Evolutionary conservation across 1,140 invertebrate species (phyloP), one percentile per base, ranked within the genome.

Genomic region (Aphidius gifuensis): DNA sequence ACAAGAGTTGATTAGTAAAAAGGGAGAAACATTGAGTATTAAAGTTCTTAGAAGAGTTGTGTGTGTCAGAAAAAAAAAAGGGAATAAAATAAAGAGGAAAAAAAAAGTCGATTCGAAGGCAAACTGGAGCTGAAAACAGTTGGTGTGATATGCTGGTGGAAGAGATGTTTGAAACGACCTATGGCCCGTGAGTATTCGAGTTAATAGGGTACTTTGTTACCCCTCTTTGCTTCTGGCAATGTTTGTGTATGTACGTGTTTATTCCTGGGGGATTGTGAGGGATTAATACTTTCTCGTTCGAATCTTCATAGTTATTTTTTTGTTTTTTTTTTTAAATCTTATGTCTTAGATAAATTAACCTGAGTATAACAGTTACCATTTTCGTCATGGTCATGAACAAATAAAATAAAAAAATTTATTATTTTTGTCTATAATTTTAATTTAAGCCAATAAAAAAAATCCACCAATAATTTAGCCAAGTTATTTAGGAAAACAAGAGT

Each of bases 221-320:
- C 50, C 64, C 60, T 6, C 9, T 32, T 32, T 3, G 23, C 23
- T 32, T 32, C 23, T 32, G 23, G 23, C 23, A 32, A 32, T 32
- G 23, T 32, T 32, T 32, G 23, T 32, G 23, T 49, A 49, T 6
- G 50, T 51, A 51, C 50, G 21, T 23, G 50, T 55, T 63, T 64
- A 63, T 54, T 64, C 67, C 60, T 54, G 46, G 21, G 64, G 65
- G 65, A 66, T 67, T 60, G 51, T 32, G 16, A 39, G 55, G 69
- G 64, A 72, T 72, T 71, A 71, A 68, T 67, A 64, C 71, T 73
- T 73, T 65, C 73, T 67, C 65, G 64, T 71, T 69, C 54, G 68
- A 67, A 70, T 60, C 67, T 66, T 66, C 67, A 66, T 69, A 50
- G 51, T 60, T 64, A 32, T 61, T 66, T 61, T 43, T 43, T 38